These are phyloP conservation scores for Arenaria interpres DNA, from an alignment of 2,113 vertebrate genomes.

Conservation along the genomic window DNA sequence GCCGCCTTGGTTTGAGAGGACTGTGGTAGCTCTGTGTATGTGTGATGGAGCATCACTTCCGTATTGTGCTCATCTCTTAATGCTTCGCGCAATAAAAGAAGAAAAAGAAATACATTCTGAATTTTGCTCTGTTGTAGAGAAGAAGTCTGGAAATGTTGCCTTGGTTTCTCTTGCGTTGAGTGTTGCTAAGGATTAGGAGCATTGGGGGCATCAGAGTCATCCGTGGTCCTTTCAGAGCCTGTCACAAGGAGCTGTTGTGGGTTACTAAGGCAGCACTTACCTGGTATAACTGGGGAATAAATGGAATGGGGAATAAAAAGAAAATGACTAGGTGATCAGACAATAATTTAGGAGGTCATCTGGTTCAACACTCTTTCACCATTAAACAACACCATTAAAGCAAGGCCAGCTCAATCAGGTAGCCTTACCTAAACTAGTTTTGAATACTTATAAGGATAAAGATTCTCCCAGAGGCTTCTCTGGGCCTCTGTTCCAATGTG, in stretches of 20 bases:
- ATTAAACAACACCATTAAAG: no score
- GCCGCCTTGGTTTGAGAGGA: background rate
- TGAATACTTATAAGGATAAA: background rate
- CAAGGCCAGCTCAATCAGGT: background rate
- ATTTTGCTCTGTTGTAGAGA: background rate
- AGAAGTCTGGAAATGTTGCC: background rate
- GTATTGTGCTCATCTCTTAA: fast-evolving
- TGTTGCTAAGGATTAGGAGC: background rate
- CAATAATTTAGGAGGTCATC: background rate
- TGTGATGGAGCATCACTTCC: background rate
- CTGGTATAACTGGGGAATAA: background rate
- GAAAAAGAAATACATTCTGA: fast-evolving
- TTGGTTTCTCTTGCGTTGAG: fast-evolving
- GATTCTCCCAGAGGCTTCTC: background rate
- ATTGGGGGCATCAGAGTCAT: background rate
- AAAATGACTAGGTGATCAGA: background rate
- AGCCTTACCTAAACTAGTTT: background rate
- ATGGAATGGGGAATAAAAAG: no score
- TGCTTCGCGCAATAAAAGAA: background rate
- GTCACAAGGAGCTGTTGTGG: background rate
- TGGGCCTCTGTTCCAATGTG: background rate
- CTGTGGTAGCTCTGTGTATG: fast-evolving
- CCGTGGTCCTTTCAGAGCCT: fast-evolving
- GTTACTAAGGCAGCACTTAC: background rate
- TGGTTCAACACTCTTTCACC: fast-evolving